These are phyloP conservation scores for Lanistes nyassanus DNA, from an alignment of 1,140 invertebrate genomes.

Conservation along the genomic window DNA sequence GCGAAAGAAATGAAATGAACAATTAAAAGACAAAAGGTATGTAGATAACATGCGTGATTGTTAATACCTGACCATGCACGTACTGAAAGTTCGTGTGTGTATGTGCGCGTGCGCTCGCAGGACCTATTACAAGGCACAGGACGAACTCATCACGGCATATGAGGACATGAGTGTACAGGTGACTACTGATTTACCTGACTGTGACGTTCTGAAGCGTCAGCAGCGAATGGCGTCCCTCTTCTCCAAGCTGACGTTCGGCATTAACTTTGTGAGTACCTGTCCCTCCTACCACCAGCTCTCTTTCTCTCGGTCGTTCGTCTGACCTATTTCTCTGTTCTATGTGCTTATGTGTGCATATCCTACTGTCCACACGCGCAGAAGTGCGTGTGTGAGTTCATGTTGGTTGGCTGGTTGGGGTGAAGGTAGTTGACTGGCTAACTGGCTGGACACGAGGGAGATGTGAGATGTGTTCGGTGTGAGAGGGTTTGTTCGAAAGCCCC, in stretches of 20 bases:
- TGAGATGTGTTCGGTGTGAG: not conserved
- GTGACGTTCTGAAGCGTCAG: not conserved
- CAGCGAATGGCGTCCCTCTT: slow-evolving; percentile 6
- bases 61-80: no score
- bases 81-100: no score
- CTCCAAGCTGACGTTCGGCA: slow-evolving; percentile 13
- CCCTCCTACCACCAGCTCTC: not conserved
- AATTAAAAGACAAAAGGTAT: no score
- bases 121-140: slow-evolving; percentile 51
- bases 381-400: not conserved
- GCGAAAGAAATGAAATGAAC: no score
- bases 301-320: slow-evolving; percentile 1
- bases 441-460: not conserved
- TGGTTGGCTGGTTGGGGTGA: not conserved
- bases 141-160: slow-evolving; percentile 45
- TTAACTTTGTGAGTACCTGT: slow-evolving; percentile 19
- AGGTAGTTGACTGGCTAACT: not conserved
- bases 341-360: slow-evolving; percentile 5
- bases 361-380: not conserved
- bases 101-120: slow-evolving; percentile 27
- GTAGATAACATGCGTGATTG: no score
- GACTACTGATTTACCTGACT: slow-evolving; percentile 1
- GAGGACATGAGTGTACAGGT: slow-evolving; percentile 34
- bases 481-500: not conserved
- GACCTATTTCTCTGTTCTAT: not conserved